Base-by-base conservation (phyloP, 2,888 invertebrate genomes). In the Hydrotaea diabolus region DNA sequence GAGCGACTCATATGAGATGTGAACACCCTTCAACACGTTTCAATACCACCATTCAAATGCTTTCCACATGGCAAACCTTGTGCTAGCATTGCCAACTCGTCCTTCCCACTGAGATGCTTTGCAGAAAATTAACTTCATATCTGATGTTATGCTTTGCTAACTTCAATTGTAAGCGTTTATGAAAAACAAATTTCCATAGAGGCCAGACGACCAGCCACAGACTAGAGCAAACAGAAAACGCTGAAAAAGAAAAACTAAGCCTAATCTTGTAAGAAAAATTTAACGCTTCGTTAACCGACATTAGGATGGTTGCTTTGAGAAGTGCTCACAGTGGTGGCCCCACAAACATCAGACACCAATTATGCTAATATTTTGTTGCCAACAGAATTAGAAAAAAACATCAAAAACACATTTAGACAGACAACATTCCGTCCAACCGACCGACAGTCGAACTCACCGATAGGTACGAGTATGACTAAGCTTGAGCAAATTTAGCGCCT, bases 401-500 rank as follows among this genome's bases (percentile, higher is more conserved):
- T 59, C 31, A 31, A 4, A 31, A 31, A 31, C 31, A 31, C 31
- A 31, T 31, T 31, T 31, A 8, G 9, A 39, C 13, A 39, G 8
- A 39, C 39, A 9, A 36, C 36, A 36, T 36, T 3, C 36, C 36
- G 8, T 5, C 3, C 36, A 36, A 8, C 36, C 36, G n/a, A n/a
- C n/a, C n/a, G n/a, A n/a, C n/a, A n/a, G n/a, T n/a, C n/a, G n/a
- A 36, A 36, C 36, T 5, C 7, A 39, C 39, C 1, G 39, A 39
- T 39, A 39, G 9, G 9, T 13, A 39, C 9, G 39, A 39, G 9
- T 13, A 39, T 39, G 39, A 39, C 11, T 39, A 39, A 39, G 13
- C 39, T 39, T 17, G 36, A n/a, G 66, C 66, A 13, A 66, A 19
- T 66, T 66, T 64, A 66, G 39, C 66, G 66, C 39, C 39, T 43